These are phyloP conservation scores for Xanthorhoe designata DNA, from an alignment of 2,888 invertebrate species.

Conservation along the genomic window DNA sequence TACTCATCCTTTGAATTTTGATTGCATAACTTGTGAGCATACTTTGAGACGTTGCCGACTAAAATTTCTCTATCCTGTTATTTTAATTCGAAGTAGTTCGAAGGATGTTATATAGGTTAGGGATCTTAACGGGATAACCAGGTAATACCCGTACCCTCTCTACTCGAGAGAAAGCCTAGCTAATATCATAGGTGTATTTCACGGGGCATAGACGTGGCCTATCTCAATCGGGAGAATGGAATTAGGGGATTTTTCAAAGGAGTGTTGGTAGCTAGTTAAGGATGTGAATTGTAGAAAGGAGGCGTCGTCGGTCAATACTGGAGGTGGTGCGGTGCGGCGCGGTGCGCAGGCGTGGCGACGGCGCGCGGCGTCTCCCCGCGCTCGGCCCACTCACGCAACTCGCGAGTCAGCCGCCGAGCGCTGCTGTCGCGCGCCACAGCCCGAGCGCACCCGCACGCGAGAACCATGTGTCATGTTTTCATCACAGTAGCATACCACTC, in stretches of 20 bases:
- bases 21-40: slow-evolving; percentile 45
- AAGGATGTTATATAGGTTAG: slow-evolving; percentile 17
- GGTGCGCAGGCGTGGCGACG: slow-evolving; percentile 77
- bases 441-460: slow-evolving; percentile 63
- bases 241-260: slow-evolving; percentile 82
- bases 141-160: slow-evolving; percentile 19
- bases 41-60: slow-evolving; percentile 34
- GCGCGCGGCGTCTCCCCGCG: slow-evolving; percentile 60
- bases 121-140: slow-evolving; percentile 19
- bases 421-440: slow-evolving; percentile 73
- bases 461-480: slow-evolving; percentile 83
- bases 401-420: slow-evolving; percentile 82
- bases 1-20: slow-evolving; percentile 44
- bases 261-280: slow-evolving; percentile 82
- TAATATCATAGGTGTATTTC: slow-evolving; percentile 49
- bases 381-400: slow-evolving; percentile 77
- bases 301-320: slow-evolving; percentile 85
- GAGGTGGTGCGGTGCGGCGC: slow-evolving; percentile 80
- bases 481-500: slow-evolving; percentile 71
- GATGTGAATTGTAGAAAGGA: slow-evolving; percentile 83
- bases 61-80: slow-evolving; percentile 31
- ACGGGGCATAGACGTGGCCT: slow-evolving; percentile 68
- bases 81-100: slow-evolving; percentile 15
- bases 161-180: slow-evolving; percentile 21
- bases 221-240: slow-evolving; percentile 74